Base-by-base conservation (phyloP, 2,113 vertebrate genomes). In the Hypanus sabinus region DNA sequence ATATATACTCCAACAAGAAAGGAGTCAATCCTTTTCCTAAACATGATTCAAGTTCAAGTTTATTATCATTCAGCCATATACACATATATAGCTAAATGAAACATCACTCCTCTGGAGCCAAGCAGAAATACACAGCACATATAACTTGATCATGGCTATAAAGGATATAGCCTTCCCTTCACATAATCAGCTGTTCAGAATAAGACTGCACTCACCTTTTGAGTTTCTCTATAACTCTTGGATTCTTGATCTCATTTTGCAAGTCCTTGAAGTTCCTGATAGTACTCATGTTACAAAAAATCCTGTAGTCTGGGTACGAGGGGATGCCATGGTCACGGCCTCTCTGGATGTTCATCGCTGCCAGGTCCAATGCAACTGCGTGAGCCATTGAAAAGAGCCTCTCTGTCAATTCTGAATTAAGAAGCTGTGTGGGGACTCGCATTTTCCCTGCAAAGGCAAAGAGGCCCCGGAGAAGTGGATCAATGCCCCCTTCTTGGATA, bases 401-500 rank as follows among this genome's bases (percentile, higher is more conserved):
- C 70, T 94, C 94, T 1, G 94, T 94, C 65, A 94, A 38, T 88
- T 94, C 94, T 24, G 93, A 75, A 70, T 94, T 94, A 38, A 94
- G 94, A 46, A 94, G 11, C 87, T 94, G 65, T 4, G 94, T 93
- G 14, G 94, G 87, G 81, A 94, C 94, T 46, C 94, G 60, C 94
- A 90, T 94, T 77, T 94, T 94, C 22, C 80, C 94, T 30, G 81
- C 55, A 65, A 71, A 73, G 12, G 94, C 94, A 75, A 92, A 94
- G 24, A 94, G 94, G 36, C 94, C 94, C 60, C 94, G 94, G 57
- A 94, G 81, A 9, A 94, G 87, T 33, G 94, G 94, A 88, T 94
- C 94, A n/a, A 94, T 94, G 68, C 94, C 94, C 33, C 94, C 94
- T 83, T 94, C 94, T 77, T 76, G 85, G 65, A 94, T 76, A n/a